phyloP scores from a whole-genome alignment of 2,888 invertebrate species.

The Agapostemon virescens region DNA sequence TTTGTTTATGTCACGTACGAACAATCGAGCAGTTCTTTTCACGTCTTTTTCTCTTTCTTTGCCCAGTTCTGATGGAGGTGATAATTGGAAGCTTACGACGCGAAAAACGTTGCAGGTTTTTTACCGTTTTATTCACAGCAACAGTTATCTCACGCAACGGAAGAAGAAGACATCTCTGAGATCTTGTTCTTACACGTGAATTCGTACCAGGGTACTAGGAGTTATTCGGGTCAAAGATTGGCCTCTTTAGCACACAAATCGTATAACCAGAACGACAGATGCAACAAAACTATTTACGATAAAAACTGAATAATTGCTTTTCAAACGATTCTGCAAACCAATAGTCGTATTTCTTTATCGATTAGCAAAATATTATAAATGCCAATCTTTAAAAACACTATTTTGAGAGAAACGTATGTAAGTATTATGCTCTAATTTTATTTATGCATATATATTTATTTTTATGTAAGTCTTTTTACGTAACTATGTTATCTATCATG shows the following conservation, averaged over 20 bases:
- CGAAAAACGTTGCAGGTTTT: conserved; percentile 20
- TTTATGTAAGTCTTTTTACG: no score
- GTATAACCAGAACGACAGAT: background rate
- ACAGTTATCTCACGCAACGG: conserved; percentile 22
- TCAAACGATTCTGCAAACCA: no score
- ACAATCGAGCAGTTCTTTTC: background rate
- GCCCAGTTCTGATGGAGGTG: background rate
- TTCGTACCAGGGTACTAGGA: background rate
- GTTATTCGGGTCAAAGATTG: background rate
- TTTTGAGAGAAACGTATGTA: no score
- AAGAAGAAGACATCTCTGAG: conserved; percentile 6
- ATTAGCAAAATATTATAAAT: no score
- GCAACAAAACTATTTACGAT: no score
- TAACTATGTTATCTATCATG: no score
- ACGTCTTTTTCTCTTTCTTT: background rate
- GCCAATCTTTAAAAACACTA: no score
- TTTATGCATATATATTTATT: no score
- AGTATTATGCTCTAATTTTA: no score
- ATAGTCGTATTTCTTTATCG: no score
- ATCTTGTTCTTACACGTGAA: background rate
- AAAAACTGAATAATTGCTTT: no score
- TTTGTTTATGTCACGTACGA: no score
- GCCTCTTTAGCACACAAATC: background rate
- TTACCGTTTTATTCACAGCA: conserved; percentile 21
- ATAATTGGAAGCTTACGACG: conserved; percentile 24